Percentiles rank a stretch among this genome's conserved stretches.
Evolutionary conservation across 2,888 invertebrate genomes (phyloP).

Genomic region (Drosophila nigritarsus): DNA sequence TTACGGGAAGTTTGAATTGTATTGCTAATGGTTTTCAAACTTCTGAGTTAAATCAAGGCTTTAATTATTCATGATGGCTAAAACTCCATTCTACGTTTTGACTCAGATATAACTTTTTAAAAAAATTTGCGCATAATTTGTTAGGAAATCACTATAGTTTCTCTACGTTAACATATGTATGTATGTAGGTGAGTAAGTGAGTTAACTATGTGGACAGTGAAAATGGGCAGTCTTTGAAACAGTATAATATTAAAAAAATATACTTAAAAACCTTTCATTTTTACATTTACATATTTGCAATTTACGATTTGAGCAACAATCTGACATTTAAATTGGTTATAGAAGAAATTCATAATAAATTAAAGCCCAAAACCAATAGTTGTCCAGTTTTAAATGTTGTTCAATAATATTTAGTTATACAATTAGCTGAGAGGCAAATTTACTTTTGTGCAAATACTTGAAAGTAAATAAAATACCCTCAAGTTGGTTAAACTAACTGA

Average conservation of each 20-base stretch:
- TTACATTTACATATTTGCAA: too few relatives aligned
- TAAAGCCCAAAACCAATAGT: not conserved
- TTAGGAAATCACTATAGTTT: not conserved
- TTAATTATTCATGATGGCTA: not conserved
- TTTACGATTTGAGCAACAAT: not conserved
- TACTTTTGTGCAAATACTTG: conserved; percentile 9
- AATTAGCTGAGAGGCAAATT: not conserved
- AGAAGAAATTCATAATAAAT: not conserved
- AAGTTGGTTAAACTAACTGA: conserved; percentile 35
- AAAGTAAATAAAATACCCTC: conserved; percentile 21
- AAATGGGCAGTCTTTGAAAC: not conserved
- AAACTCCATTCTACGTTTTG: not conserved
- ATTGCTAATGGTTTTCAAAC: not conserved
- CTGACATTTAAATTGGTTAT: not conserved
- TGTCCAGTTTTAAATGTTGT: not conserved
- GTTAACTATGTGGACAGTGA: not conserved
- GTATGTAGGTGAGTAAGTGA: not conserved
- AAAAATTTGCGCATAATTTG: not conserved
- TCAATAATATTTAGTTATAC: conserved; percentile 8
- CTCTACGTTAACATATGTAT: not conserved
- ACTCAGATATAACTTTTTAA: not conserved
- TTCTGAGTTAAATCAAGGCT: not conserved
- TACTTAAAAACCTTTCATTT: too few relatives aligned
- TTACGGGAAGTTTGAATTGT: not conserved
- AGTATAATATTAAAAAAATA: too few relatives aligned